These are phyloP conservation scores for Aleiodes testaceus DNA, from an alignment of 2,888 invertebrate genomes.

Conservation along the genomic window DNA sequence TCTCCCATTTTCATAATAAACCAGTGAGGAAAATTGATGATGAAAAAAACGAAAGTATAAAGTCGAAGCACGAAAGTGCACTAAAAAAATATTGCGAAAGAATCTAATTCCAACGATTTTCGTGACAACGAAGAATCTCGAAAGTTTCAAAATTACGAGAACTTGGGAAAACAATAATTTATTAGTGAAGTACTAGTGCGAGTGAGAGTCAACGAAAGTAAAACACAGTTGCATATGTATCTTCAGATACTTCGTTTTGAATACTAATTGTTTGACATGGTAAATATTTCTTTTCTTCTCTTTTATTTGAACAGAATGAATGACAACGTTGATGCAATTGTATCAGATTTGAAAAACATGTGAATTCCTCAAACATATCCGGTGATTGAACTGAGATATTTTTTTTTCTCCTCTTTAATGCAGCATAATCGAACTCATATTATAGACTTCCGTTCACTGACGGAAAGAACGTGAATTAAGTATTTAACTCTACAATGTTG, in stretches of 20 bases:
- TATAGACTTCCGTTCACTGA: slow-evolving; percentile 15
- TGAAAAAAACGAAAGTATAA: slow-evolving; percentile 1
- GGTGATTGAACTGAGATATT: slow-evolving; percentile 26
- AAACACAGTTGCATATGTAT: neutral
- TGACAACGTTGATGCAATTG: slow-evolving; percentile 20
- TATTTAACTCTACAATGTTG: slow-evolving; percentile 4
- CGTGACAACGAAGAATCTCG: neutral
- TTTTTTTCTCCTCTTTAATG: neutral
- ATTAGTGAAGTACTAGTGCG: neutral
- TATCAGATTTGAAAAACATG: slow-evolving; percentile 22
- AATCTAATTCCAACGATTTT: neutral
- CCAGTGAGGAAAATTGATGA: neutral
- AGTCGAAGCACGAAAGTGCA: neutral
- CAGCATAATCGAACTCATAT: slow-evolving; percentile 17
- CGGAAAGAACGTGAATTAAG: neutral
- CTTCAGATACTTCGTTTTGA: slow-evolving; percentile 10
- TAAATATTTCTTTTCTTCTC: neutral
- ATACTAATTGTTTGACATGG: slow-evolving; percentile 13
- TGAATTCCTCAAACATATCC: slow-evolving; percentile 12
- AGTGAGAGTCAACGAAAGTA: slow-evolving; percentile 30
- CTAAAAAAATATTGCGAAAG: neutral
- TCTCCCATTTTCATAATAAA: neutral
- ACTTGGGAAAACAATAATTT: neutral
- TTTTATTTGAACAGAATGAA: neutral
- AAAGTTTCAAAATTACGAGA: neutral